Base-by-base conservation (phyloP, 2,113 vertebrate genomes). In the Eonycteris spelaea region DNA sequence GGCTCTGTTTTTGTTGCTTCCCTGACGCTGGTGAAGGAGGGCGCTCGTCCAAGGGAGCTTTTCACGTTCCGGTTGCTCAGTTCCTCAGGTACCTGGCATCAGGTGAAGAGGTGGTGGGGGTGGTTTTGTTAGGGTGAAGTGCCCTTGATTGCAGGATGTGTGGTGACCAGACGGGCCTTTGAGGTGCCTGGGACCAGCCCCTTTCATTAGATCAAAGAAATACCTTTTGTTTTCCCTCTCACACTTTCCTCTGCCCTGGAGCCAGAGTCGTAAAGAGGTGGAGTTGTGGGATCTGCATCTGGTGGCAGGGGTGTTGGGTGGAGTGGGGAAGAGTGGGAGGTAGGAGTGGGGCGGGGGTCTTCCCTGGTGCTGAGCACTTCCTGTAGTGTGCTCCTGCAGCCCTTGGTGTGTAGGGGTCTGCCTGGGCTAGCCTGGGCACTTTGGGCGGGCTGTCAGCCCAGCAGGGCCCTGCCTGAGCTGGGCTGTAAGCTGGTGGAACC, bases 141-240 rank as follows among this genome's bases (percentile, higher is more conserved):
- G 80, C 77, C 53, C 45, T 90, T 91, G 92, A 90, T 63, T 91
- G 24, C 92, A 38, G 87, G 67, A 73, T 89, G 86, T 88, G 26
- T 78, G 95, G 51, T 75, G 48, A 89, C 87, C n/a, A 0, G 28
- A 85, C 78, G 7, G 83, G 95, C 90, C 96, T 97, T 97, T 97
- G 95, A 97, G 97, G 91, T 95, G 73, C 93, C 68, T 33, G 63
- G n/a, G 91, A 74, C 57, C 96, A 77, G n/a, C 94, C 95, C 89
- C 86, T 96, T 96, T 90, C 86, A 38, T 93, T 83, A 88, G 96
- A 97, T 97, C 97, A 98, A 97, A 98, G 96, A 79, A 93, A 94
- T 95, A 94, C 95, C 97, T 97, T 98, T 97, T 98, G 97, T 97
- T 82, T 93, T 65, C 63, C 53, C 30, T 4, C 83, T 96, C 91